Conservation (phyloP, 2,113 vertebrate genomes). For the Zosterops pallidus region DNA sequence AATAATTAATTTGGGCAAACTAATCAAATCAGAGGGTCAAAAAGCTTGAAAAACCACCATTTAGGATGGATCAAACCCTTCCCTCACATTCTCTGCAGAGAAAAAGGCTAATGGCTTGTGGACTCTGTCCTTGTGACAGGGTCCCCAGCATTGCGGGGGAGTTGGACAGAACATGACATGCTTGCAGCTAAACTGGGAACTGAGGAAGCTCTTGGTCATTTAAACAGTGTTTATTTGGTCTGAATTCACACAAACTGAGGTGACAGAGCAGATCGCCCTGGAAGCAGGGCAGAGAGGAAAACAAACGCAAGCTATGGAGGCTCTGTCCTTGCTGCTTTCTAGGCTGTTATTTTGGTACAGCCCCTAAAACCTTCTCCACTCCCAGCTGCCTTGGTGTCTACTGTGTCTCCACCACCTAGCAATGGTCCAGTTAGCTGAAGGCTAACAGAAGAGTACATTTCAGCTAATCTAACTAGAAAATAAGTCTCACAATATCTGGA, state of each 20-base stretch:
- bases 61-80: background rate
- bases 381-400: background rate
- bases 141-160: background rate
- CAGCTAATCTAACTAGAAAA: background rate
- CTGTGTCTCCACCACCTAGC: background rate
- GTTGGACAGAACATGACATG: background rate
- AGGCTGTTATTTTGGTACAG: background rate
- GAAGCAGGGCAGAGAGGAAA: background rate
- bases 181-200: background rate
- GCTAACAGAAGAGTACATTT: background rate
- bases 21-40: background rate
- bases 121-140: background rate
- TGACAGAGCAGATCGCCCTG: background rate
- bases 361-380: background rate
- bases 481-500: background rate
- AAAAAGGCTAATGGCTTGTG: background rate
- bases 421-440: background rate
- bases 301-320: background rate
- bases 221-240: background rate
- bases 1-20: background rate
- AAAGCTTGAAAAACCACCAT: background rate
- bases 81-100: background rate
- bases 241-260: background rate
- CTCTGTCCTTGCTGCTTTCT: background rate
- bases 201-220: background rate